These are phyloP conservation scores for Gnathonemus echidnorhynchus DNA, from an alignment of 2,113 vertebrate species.

Conservation along the genomic window DNA sequence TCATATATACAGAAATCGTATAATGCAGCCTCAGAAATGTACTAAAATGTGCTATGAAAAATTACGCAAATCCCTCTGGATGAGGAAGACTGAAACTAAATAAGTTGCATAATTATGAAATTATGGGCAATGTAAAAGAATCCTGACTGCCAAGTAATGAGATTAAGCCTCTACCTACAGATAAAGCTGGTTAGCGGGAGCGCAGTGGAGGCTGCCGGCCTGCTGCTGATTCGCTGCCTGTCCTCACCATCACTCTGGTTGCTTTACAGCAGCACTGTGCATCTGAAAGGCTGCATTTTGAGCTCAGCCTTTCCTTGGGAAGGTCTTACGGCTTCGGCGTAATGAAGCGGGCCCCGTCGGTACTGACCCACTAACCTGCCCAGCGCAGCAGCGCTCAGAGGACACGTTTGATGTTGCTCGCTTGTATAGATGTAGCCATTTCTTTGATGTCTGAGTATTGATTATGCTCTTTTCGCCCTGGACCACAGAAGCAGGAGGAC, in stretches of 20 bases:
- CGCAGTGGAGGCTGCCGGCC: neutral
- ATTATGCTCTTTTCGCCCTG: neutral
- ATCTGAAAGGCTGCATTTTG: neutral
- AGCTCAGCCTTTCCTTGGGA: neutral
- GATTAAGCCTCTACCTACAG: neutral
- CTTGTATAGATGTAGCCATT: neutral
- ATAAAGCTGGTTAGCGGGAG: neutral
- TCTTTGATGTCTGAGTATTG: conserved; percentile 13
- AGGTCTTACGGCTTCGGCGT: neutral
- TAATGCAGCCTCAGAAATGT: neutral
- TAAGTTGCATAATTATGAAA: neutral
- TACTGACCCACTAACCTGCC: neutral
- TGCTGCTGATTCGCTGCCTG: neutral
- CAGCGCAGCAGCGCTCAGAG: neutral
- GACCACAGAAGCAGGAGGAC: neutral
- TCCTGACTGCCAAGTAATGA: neutral
- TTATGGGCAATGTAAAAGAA: neutral
- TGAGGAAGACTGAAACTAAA: neutral
- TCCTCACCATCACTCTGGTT: neutral
- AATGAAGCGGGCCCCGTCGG: neutral
- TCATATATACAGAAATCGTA: neutral
- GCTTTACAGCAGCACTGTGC: neutral
- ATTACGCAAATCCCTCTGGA: neutral
- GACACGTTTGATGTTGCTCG: neutral
- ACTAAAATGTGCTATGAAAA: neutral